Base-by-base conservation (phyloP, 2,888 invertebrate species). In the Mesoligia furuncula region DNA sequence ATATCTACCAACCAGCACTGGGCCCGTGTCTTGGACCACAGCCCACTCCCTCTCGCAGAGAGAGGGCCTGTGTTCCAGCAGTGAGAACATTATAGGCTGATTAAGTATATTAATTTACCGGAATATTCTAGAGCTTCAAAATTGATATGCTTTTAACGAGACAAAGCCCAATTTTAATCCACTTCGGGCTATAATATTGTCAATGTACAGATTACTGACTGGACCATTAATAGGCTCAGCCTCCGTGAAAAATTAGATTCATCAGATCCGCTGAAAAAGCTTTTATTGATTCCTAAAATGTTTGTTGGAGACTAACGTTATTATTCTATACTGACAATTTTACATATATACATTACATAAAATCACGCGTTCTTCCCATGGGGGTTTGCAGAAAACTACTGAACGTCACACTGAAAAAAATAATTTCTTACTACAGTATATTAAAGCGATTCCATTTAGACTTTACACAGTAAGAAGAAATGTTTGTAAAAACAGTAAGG, bases 201-300 rank as follows among this genome's bases (percentile, higher is more conserved):
- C 36, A 54, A 54, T n/a, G 17, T 20, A 3, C 27, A 15, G 17
- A 66, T 76, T 48, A 66, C 39, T 9, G 39, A 39, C 66, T 54
- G 45, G 20, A n/a, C 51, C n/a, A 13, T 85, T 85, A 73, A 84
- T 85, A 78, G 65, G 65, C 77, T 83, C 31, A 48, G 59, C n/a
- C 36, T 59, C 31, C 13, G 42, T 75, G 86, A 85, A 75, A 85
- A 83, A 84, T 85, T 72, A 15, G 42, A 84, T 84, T 74, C 7
- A 72, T 64, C 79, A 75, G 31, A 67, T 54, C 20, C n/a, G 17
- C 42, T 59, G 61, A 6, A 77, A 82, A 82, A 85, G 82, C 83
- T 85, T 85, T 62, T 65, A 77, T 66, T 70, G 39, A 65, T 78
- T 65, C 48, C 36, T 27, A 57, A 71, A 76, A 68, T 24, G 57